Conservation (phyloP, 53 echinoderm and acorn worm genomes). For the Luidia sarsii region DNA sequence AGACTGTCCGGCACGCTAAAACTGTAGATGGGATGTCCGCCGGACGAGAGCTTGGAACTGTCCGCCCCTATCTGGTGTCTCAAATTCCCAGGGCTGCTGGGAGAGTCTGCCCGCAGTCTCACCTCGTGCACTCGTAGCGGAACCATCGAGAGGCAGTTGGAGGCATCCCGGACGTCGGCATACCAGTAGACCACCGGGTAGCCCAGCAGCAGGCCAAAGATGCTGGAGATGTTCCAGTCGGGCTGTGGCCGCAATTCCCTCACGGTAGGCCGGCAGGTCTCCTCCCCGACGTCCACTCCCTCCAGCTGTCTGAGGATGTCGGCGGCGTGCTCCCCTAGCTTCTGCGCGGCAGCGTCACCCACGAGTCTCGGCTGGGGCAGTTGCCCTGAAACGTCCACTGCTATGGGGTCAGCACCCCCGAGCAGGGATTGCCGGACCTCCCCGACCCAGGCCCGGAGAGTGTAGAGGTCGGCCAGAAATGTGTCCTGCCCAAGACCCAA, state of each 20-base stretch:
- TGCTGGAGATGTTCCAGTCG: conserved; percentile 59
- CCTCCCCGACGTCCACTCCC: not conserved
- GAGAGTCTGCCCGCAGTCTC: not conserved
- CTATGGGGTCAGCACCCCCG: not conserved
- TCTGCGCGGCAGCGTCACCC: not conserved
- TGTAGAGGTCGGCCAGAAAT: conserved; percentile 4
- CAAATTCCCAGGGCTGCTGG: too few species aligned
- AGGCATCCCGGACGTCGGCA: not conserved
- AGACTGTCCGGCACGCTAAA: conserved; percentile 72
- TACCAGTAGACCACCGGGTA: conserved; percentile 84
- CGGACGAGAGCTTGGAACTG: too few species aligned
- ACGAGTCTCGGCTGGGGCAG: conserved; percentile 30
- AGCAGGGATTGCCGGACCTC: not conserved
- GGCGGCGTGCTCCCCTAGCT: not conserved
- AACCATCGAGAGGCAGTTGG: conserved; percentile 68
- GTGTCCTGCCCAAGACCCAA: conserved; percentile 38
- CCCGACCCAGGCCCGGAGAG: not conserved
- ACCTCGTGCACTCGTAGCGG: conserved; percentile 63
- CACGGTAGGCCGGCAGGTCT: too few species aligned
- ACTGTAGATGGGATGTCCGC: conserved; percentile 59
- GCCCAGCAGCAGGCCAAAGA: conserved; percentile 75
- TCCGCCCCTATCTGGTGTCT: too few species aligned
- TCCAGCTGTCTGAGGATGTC: conserved; percentile 10
- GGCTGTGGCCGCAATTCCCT: conserved; percentile 14
- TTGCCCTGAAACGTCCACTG: conserved; percentile 65